Evolutionary conservation across 1,140 invertebrate species (phyloP).

Genomic region (Saccostrea echinata): DNA sequence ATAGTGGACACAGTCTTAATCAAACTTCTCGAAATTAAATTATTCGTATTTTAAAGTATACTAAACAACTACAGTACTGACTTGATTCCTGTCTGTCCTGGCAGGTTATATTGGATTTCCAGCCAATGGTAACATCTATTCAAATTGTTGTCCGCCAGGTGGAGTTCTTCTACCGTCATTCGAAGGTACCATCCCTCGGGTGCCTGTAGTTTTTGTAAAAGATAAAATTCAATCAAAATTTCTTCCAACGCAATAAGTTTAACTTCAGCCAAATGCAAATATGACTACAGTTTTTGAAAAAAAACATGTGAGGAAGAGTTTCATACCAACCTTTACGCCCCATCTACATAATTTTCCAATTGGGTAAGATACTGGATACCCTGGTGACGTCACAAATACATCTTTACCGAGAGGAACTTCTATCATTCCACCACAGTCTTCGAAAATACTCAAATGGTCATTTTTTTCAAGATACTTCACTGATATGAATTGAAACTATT

Average conservation of each 20-base stretch:
- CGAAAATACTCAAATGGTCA: not conserved
- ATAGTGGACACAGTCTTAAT: too few relatives aligned
- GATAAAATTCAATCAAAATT: not conserved
- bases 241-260: too few relatives aligned
- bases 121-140: slow-evolving; percentile 47
- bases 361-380: slow-evolving; percentile 23
- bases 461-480: too few relatives aligned
- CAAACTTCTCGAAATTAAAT: too few relatives aligned
- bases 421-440: slow-evolving; percentile 14
- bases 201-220: not conserved
- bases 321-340: not conserved
- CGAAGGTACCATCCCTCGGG: not conserved
- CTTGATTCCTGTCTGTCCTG: slow-evolving; percentile 46
- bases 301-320: too few relatives aligned
- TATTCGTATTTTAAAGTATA: too few relatives aligned
- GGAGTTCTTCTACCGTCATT: slow-evolving; percentile 41
- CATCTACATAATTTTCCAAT: slow-evolving; percentile 27
- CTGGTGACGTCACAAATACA: slow-evolving; percentile 34
- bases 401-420: slow-evolving; percentile 23
- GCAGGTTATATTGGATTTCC: slow-evolving; percentile 46
- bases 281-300: too few relatives aligned
- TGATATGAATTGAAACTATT: too few relatives aligned
- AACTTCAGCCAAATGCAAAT: too few relatives aligned
- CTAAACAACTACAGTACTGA: not conserved
- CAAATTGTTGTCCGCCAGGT: slow-evolving; percentile 29